phyloP scores from a whole-genome alignment of 1,140 invertebrate species.

The Daktulosphaira vitifoliae region DNA sequence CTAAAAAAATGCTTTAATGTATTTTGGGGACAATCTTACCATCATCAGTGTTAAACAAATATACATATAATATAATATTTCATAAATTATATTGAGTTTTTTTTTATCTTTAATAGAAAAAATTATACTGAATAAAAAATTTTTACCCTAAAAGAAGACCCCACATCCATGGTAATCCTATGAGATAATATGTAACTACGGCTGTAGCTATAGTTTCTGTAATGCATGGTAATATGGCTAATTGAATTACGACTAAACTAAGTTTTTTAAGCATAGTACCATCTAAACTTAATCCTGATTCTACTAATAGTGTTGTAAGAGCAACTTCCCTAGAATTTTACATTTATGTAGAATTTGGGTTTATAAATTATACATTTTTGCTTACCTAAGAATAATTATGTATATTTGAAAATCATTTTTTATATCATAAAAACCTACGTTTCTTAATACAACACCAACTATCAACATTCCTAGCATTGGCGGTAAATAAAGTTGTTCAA shows the following conservation, averaged over 20 bases:
- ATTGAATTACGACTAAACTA: constrained; percentile 49
- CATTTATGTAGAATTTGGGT: not conserved
- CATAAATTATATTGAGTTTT: too few relatives aligned
- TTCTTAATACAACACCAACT: constrained; percentile 36
- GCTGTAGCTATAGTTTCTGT: constrained; percentile 54
- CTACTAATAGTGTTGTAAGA: constrained; percentile 59
- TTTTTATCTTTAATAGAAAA: not conserved
- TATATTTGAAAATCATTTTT: constrained; percentile 35
- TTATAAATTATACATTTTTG: not conserved
- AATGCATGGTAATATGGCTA: constrained; percentile 59
- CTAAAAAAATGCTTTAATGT: too few relatives aligned
- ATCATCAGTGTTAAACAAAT: too few relatives aligned
- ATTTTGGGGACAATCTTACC: too few relatives aligned
- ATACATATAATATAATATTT: too few relatives aligned
- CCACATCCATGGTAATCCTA: constrained; percentile 64
- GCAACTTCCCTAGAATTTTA: constrained; percentile 51
- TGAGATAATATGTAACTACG: constrained; percentile 52
- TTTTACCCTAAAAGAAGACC: constrained; percentile 55
- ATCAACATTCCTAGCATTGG: constrained; percentile 39
- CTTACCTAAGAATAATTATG: constrained; percentile 36
- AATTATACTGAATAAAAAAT: not conserved
- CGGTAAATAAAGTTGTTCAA: constrained; percentile 32
- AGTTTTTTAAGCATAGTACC: constrained; percentile 53
- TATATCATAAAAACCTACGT: constrained; percentile 36
- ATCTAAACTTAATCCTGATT: constrained; percentile 67